Conservation (phyloP, 2,888 invertebrate species). For the Buathra laborator region DNA sequence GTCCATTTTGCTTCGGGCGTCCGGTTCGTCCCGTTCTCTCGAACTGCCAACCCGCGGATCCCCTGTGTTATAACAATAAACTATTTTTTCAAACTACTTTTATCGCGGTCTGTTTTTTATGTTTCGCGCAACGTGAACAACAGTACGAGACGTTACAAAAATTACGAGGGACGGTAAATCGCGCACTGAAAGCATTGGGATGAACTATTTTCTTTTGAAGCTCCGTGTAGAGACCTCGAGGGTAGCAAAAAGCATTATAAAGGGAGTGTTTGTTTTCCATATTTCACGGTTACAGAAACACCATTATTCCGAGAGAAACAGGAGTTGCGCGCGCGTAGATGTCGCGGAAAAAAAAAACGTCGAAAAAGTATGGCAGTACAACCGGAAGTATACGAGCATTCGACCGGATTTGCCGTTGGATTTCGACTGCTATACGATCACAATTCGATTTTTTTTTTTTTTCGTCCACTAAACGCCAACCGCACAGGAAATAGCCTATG, state of each 20-base stretch:
- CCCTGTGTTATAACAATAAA: too few relatives aligned
- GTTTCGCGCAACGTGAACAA: background rate
- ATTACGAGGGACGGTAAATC: background rate
- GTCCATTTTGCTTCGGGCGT: too few relatives aligned
- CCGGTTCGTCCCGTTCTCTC: too few relatives aligned
- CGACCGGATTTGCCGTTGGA: slow-evolving; percentile 12
- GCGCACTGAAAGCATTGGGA: background rate
- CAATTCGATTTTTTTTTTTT: too few relatives aligned
- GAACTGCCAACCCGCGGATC: too few relatives aligned
- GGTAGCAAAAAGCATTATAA: background rate
- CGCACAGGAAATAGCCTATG: too few relatives aligned
- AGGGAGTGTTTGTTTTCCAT: slow-evolving; percentile 60
- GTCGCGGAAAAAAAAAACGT: slow-evolving; percentile 5
- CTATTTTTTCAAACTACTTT: too few relatives aligned
- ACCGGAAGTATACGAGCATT: background rate
- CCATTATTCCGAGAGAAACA: slow-evolving; percentile 59
- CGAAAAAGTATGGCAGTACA: background rate
- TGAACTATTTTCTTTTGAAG: slow-evolving; percentile 2
- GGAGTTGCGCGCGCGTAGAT: background rate
- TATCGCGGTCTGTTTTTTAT: too few relatives aligned
- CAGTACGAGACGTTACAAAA: background rate
- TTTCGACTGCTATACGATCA: background rate
- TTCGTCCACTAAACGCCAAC: too few relatives aligned
- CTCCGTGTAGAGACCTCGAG: slow-evolving; percentile 21
- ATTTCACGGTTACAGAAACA: slow-evolving; percentile 69